Evolutionary conservation across 2,888 invertebrate genomes (phyloP), one percentile per base, ranked within the genome.

Genomic region (Chloroclysta siterata): DNA sequence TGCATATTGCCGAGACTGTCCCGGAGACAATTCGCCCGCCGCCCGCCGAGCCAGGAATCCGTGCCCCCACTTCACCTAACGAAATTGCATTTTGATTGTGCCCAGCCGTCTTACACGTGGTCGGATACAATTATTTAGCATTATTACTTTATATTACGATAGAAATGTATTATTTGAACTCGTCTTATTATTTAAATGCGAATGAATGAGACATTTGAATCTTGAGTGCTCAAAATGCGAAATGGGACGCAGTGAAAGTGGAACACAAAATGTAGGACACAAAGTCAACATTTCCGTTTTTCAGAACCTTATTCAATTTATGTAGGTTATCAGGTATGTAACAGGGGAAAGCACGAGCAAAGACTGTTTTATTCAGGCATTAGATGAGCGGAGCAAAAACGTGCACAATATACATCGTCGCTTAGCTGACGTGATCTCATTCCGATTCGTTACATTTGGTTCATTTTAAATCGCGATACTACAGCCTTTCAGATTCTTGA

Each of bases 11-110:
- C 70, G 75, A 59, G 74, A 71, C 68, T 68, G 67, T 63, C 69
- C 71, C 73, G 77, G 72, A 65, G 66, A 58, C 65, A 64, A 57
- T 52, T 29, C 60, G 58, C 59, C 50, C 58, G 55, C 44, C 51
- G 60, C 51, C 53, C 54, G 54, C 61, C 46, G 67, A 42, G 58
- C n/a, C 65, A 52, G 66, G 68, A 66, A 67, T 70, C 50, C 66
- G 51, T 65, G 42, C 61, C 66, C 66, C 56, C 67, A 68, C 70
- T 69, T 74, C 70, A 73, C 72, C 74, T 75, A 76, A 81, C 82
- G 69, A 87, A 88, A 89, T 89, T 85, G 86, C 87, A 88, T 85
- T 88, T 83, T 83, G 84, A 87, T 88, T 84, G 85, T 81, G 74
- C 77, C 78, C 80, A 72, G 68, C 75, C 78, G 74, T 75, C 77